Conservation (phyloP, 2,797 vertebrate species). For the Artibeus lituratus region DNA sequence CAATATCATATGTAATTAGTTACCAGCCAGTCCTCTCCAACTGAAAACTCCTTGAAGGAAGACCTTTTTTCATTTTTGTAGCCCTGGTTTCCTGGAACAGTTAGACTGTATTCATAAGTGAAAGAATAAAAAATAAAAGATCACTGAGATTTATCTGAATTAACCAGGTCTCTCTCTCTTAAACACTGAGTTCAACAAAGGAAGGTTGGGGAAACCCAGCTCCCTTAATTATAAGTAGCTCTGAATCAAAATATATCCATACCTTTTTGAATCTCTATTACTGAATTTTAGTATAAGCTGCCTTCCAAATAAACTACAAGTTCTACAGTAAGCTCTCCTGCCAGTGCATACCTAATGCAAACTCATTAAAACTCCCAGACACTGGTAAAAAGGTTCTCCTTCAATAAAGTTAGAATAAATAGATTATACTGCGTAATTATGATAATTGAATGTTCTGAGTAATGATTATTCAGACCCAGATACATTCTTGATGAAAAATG, state of each 20-base stretch:
- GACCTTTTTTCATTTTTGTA: constrained; percentile 16
- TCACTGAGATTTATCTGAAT: neutral
- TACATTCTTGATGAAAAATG: constrained; percentile 54
- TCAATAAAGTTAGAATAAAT: constrained; percentile 28
- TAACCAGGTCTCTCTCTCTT: neutral
- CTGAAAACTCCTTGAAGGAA: constrained; percentile 15
- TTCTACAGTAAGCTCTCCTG: neutral
- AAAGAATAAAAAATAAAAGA: constrained; percentile 28
- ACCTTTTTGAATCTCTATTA: neutral
- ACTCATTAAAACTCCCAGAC: constrained; percentile 13
- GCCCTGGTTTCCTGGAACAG: neutral
- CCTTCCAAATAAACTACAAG: neutral
- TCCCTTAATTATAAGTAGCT: neutral
- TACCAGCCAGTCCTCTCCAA: neutral
- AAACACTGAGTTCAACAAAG: neutral
- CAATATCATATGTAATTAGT: neutral
- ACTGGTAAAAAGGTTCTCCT: neutral
- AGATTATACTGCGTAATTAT: neutral
- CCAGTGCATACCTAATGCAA: neutral
- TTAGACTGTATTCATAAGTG: neutral
- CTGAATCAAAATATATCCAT: constrained; percentile 5
- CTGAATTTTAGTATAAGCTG: neutral
- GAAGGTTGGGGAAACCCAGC: neutral
- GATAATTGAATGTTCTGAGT: constrained; percentile 35
- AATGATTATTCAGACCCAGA: constrained; percentile 56